Evolutionary conservation across 2,888 invertebrate genomes (phyloP), one percentile per base, ranked within the genome.

Genomic region (Scrobipalpa atriplicella): DNA sequence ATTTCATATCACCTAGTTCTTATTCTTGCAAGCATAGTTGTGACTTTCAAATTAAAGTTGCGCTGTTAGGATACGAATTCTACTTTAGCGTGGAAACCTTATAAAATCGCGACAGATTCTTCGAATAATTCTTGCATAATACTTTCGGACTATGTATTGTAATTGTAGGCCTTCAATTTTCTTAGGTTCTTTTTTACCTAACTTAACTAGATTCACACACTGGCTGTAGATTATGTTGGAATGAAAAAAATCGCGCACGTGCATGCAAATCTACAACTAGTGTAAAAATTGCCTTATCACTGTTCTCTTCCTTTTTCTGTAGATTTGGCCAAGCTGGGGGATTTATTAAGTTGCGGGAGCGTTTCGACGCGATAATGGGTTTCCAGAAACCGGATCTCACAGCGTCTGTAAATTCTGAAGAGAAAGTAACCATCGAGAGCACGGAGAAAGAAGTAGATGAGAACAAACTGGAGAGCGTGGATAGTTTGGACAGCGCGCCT

Each of bases 301-400:
- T 18, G 9, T 56, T 10, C 0, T 6, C 16, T 36, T 5, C 29
- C 10, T 29, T 36, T 19, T 6, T 43, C 19, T 80, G 58, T 73
- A 95, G 96, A 80, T 99, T 99, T 91, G 99, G 99, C 13, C 95
- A 95, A 82, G 92, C 97, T 68, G 96, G 96, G 67, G 99, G 99
- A 67, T 99, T 99, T 89, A 95, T 97, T 78, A 96, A 96, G 82
- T 89, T 98, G 70, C 91, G 96, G 66, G 96, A 97, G 79, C 94
- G 98, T 75, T 98, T 98, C 90, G 96, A 97, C 87, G 93, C 93
- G 75, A 96, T 96, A 61, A 92, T 94, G 79, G 94, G 94, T 47
- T 89, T 94, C 76, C 85, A 94, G 72, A 94, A 94, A 71, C 87
- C 85, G 69, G 93, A 90, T 70, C 76, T 93, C 65, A 86, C 90